Base-by-base conservation (phyloP, 2,888 invertebrate species). In the Trachelus iudaicus region DNA sequence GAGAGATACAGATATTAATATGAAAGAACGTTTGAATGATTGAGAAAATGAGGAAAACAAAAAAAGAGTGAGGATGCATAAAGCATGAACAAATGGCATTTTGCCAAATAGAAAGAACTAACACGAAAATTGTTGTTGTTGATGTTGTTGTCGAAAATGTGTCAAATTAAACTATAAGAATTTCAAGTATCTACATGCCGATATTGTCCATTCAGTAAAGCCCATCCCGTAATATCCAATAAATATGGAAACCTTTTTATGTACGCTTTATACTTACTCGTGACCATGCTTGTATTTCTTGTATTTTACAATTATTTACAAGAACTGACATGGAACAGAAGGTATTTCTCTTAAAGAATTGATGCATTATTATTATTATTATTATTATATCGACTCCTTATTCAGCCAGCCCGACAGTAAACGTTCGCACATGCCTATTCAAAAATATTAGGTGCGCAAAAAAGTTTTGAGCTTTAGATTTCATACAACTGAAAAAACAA, bases 131-230 rank as follows among this genome's bases (percentile, higher is more conserved):
- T 87, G 85, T 88, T 87, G 85, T 88, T 86, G 88, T 88, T 89
- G 87, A 88, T 90, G 88, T 88, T 86, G 83, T 86, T 90, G 88
- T 90, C 87, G 86, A 88, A 88, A 87, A 89, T 90, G 89, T 90
- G 90, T 90, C 89, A 89, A 90, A 90, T 89, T 90, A 87, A 90
- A 89, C 87, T 89, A 89, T 86, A 87, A 89, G 86, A 83, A 87
- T 89, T 90, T 88, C 87, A 87, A 88, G 81, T 83, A 89, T 85
- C 85, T 81, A 83, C 81, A 78, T 40, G 76, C 33, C 23, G 56
- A 56, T 23, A 56, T 56, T 56, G 9, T 56, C 9, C 23, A 56
- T 56, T 56, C 56, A 56, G 23, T 56, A 23, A 56, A 56, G 9
- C 56, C 56, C 56, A 56, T 56, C 23, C 56, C 23, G 23, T 23